phyloP scores from a whole-genome alignment of 2,113 vertebrate species.

The Salvelinus fontinalis region DNA sequence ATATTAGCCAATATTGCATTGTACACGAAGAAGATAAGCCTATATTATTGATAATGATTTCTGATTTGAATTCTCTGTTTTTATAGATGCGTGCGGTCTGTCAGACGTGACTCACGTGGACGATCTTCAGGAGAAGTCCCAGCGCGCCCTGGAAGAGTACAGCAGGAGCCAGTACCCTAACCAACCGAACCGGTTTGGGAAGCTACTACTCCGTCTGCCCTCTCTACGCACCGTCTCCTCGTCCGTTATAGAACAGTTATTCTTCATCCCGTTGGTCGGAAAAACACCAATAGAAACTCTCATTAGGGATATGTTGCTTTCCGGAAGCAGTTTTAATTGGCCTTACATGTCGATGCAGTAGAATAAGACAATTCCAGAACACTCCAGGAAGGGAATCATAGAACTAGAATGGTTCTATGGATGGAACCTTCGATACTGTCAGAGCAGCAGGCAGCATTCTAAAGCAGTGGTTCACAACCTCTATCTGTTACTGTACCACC shows the following conservation, averaged over 20 bases:
- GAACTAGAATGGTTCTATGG: neutral
- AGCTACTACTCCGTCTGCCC: slow-evolving; percentile 94
- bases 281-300: slow-evolving; percentile 99
- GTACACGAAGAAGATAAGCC: too few species aligned
- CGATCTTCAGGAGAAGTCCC: slow-evolving; percentile 97
- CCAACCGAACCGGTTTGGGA: slow-evolving; percentile 95
- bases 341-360: slow-evolving; percentile 97
- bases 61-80: slow-evolving; percentile 1
- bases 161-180: slow-evolving; percentile 97
- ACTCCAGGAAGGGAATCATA: neutral
- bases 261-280: slow-evolving; percentile 99
- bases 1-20: too few species aligned
- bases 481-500: too few species aligned
- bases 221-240: slow-evolving; percentile 98
- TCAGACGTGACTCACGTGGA: slow-evolving; percentile 96
- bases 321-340: slow-evolving; percentile 99
- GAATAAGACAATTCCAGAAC: slow-evolving; percentile 42
- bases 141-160: slow-evolving; percentile 97
- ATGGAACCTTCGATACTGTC: neutral
- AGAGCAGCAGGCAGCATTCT: neutral
- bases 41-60: neutral
- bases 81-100: slow-evolving; percentile 95
- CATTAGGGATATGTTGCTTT: slow-evolving; percentile 98
- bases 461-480: too few species aligned
- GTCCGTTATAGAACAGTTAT: slow-evolving; percentile 99